Evolutionary conservation across 2,888 invertebrate species (phyloP).

Genomic region (Luperina nickerlii): DNA sequence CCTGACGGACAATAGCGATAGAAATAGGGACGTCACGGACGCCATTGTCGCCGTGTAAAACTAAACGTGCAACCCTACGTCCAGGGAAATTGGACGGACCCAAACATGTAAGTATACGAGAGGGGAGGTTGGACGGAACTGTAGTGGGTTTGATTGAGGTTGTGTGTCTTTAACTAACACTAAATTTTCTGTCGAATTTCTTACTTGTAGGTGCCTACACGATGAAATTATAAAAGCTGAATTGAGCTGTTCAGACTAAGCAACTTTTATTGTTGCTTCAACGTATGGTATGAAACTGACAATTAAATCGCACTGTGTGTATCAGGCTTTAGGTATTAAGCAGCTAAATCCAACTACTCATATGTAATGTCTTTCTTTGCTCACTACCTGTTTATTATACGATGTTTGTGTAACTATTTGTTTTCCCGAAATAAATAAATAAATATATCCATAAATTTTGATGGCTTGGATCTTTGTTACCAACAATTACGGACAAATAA

Average conservation of each 20-base stretch:
- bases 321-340: not conserved
- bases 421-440: not conserved
- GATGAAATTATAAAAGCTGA: not conserved
- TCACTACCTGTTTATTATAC: no score
- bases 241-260: not conserved
- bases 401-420: no score
- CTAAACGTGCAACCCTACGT: slow-evolving; percentile 68
- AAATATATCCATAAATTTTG: not conserved
- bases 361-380: no score
- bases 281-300: not conserved
- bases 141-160: not conserved
- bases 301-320: not conserved
- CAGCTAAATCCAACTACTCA: not conserved
- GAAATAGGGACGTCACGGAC: slow-evolving; percentile 74
- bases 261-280: not conserved
- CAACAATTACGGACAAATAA: no score
- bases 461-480: no score
- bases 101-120: slow-evolving; percentile 20
- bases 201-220: not conserved
- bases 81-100: slow-evolving; percentile 42
- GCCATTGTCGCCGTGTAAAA: slow-evolving; percentile 78
- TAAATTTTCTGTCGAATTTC: not conserved
- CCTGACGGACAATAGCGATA: slow-evolving; percentile 82
- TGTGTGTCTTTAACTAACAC: not conserved
- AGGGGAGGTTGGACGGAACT: not conserved